Evolutionary conservation across 2,888 invertebrate genomes (phyloP).

Genomic region (Lithophane socia): DNA sequence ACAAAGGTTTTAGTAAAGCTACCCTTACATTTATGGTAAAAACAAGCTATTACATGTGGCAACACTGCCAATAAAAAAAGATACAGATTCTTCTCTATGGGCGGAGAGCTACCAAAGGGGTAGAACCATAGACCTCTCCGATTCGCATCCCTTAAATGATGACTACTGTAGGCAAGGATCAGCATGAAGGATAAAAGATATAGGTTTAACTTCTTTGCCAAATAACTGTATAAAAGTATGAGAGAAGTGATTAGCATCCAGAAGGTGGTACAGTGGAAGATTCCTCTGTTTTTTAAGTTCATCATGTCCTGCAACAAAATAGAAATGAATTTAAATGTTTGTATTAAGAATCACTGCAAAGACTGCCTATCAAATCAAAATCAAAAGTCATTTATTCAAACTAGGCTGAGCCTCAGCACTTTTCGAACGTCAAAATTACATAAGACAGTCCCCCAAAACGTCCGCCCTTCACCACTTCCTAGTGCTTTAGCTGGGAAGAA

Average conservation of each 20-base stretch:
- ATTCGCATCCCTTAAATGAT: slow-evolving; percentile 83
- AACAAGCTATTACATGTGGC: slow-evolving; percentile 75
- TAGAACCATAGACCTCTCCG: slow-evolving; percentile 83
- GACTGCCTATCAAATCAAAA: no score
- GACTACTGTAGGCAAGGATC: slow-evolving; percentile 79
- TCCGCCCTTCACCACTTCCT: no score
- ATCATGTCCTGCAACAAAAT: slow-evolving; percentile 79
- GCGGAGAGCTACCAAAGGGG: slow-evolving; percentile 79
- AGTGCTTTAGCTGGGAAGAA: no score
- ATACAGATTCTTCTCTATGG: slow-evolving; percentile 77
- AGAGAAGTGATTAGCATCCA: slow-evolving; percentile 73
- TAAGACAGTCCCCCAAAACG: no score
- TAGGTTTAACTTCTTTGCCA: slow-evolving; percentile 74
- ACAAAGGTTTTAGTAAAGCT: slow-evolving; percentile 66
- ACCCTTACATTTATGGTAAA: slow-evolving; percentile 72
- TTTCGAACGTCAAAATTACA: no score
- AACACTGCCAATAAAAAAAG: slow-evolving; percentile 71
- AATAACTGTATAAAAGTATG: slow-evolving; percentile 74
- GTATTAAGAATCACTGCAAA: not conserved
- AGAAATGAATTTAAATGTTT: not conserved
- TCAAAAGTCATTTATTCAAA: no score
- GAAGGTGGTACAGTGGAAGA: slow-evolving; percentile 83
- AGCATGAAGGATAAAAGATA: slow-evolving; percentile 79
- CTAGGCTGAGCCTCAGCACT: no score
- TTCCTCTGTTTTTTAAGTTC: slow-evolving; percentile 77